These are phyloP conservation scores for Anguilla anguilla DNA, from an alignment of 2,797 vertebrate species.

Conservation along the genomic window DNA sequence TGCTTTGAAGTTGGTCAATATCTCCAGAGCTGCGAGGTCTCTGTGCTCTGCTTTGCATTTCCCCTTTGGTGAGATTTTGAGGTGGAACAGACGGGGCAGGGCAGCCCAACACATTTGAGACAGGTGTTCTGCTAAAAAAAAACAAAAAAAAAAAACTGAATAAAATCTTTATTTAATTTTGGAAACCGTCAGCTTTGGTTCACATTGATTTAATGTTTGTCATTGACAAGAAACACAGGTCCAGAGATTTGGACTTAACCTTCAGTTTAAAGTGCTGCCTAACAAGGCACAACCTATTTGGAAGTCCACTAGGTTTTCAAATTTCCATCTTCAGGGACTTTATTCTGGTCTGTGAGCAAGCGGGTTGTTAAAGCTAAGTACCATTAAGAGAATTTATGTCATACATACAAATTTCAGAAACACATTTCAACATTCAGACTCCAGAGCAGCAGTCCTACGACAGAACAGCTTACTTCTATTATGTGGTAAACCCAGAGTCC, in stretches of 20 bases:
- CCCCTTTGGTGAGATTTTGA: conserved; percentile 54
- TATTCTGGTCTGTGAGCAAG: background rate
- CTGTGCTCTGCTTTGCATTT: conserved; percentile 31
- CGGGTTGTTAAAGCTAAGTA: background rate
- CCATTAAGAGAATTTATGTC: conserved; percentile 1
- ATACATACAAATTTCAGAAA: background rate
- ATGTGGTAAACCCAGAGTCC: background rate
- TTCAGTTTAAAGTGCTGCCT: background rate
- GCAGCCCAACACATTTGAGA: conserved; percentile 59
- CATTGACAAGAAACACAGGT: background rate
- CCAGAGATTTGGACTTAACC: background rate
- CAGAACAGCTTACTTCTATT: conserved; percentile 25
- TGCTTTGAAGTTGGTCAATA: conserved; percentile 72
- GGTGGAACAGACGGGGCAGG: conserved; percentile 59
- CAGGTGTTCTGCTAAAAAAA: conserved; percentile 39
- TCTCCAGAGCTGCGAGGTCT: conserved; percentile 64
- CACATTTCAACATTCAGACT: background rate
- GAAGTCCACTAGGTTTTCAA: background rate
- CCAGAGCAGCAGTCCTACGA: background rate
- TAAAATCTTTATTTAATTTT: background rate
- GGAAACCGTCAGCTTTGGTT: background rate
- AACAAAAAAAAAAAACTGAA: conserved; percentile 15
- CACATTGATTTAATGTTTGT: background rate
- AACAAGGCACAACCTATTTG: background rate
- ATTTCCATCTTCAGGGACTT: background rate